Percentiles rank a stretch among this genome's conserved stretches.
These are phyloP conservation scores for Leptopilina drosophilae DNA, from an alignment of 2,888 invertebrate species.

Conservation along the genomic window DNA sequence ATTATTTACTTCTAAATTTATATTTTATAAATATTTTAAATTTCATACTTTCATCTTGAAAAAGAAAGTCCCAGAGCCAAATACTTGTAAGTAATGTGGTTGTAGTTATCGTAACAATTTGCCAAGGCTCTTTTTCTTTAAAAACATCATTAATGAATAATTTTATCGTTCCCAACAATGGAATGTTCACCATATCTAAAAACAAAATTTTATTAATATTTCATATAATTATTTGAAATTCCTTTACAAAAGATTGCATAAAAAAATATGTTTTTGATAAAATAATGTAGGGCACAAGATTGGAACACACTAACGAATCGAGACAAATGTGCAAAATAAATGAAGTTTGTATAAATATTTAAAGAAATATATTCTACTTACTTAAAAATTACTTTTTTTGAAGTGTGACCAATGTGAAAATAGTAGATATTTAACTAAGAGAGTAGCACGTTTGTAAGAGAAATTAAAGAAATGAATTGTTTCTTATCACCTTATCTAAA, in stretches of 20 bases:
- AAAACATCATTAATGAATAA: conserved; percentile 81
- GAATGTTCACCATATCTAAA: conserved; percentile 43
- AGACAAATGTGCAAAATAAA: not conserved
- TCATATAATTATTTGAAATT: not conserved
- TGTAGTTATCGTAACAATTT: conserved; percentile 87
- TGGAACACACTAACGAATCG: not conserved
- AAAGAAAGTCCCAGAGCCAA: conserved; percentile 79
- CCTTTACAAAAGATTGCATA: not conserved
- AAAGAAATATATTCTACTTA: conserved; percentile 22
- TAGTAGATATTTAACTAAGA: not conserved
- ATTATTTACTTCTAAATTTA: conserved; percentile 75
- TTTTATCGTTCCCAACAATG: conserved; percentile 59
- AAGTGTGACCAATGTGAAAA: not conserved
- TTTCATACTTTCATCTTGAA: conserved; percentile 34
- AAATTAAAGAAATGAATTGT: not conserved
- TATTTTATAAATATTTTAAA: too few relatives aligned
- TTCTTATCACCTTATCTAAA: conserved; percentile 17
- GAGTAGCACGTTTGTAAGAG: not conserved
- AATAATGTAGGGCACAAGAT: not conserved
- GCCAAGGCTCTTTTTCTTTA: conserved; percentile 87
- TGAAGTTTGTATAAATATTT: not conserved
- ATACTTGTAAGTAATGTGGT: conserved; percentile 84
- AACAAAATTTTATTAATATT: not conserved
- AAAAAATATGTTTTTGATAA: too few relatives aligned
- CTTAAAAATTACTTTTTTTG: not conserved